phyloP scores from a whole-genome alignment of 2,113 vertebrate species.

The Rostratula benghalensis region DNA sequence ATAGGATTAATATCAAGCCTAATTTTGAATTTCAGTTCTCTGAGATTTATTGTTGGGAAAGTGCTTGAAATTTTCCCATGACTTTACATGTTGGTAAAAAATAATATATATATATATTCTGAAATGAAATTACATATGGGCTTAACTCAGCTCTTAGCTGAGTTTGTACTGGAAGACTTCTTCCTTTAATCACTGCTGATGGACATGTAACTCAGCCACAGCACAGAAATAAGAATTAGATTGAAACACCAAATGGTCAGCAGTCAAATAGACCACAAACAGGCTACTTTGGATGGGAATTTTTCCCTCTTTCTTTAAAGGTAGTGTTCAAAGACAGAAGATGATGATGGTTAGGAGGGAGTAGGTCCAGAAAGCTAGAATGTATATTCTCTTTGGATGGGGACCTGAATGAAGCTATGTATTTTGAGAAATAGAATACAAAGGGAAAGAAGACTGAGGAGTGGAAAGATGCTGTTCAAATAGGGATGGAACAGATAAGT shows the following conservation, averaged over 20 bases:
- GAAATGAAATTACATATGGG: background rate
- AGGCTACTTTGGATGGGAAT: background rate
- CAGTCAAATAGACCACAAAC: background rate
- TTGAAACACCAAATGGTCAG: background rate
- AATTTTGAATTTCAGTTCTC: background rate
- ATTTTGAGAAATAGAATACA: background rate
- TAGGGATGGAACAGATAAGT: background rate
- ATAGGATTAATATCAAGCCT: background rate
- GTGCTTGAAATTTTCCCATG: background rate
- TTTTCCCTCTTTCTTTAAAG: background rate
- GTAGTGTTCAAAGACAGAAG: background rate
- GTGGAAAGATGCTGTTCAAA: background rate
- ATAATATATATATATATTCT: background rate
- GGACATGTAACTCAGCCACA: background rate
- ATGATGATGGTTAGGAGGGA: background rate
- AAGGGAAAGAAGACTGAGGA: background rate
- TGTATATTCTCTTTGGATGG: background rate
- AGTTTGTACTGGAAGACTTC: background rate
- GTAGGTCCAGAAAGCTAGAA: background rate
- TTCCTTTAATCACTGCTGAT: background rate
- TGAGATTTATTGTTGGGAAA: background rate
- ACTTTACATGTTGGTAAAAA: background rate
- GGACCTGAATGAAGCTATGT: background rate
- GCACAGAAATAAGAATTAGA: background rate
- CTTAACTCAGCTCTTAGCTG: background rate